These are phyloP conservation scores for Agonopterix heracliana DNA, from an alignment of 2,888 invertebrate genomes.

Conservation along the genomic window DNA sequence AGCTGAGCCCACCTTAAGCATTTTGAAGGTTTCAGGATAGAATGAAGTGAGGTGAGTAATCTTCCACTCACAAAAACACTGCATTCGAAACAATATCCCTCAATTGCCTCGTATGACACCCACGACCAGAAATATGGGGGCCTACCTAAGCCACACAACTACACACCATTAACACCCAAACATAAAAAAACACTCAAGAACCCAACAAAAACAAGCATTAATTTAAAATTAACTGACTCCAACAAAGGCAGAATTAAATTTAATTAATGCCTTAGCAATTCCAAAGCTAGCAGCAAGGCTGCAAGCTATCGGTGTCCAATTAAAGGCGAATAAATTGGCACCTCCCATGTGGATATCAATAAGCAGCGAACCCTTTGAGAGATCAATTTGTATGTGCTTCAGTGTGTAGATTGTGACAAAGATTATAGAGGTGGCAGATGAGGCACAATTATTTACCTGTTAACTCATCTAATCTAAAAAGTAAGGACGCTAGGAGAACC, in stretches of 20 bases:
- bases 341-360: slow-evolving; percentile 59
- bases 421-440: slow-evolving; percentile 17
- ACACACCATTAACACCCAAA: too few relatives aligned
- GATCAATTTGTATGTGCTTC: slow-evolving; percentile 49
- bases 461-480: too few relatives aligned
- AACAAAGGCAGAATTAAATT: slow-evolving; percentile 7
- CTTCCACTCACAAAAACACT: too few relatives aligned
- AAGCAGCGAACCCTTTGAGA: slow-evolving; percentile 38
- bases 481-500: too few relatives aligned
- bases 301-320: slow-evolving; percentile 39
- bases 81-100: too few relatives aligned
- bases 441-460: neutral
- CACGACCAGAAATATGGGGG: too few relatives aligned
- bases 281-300: neutral
- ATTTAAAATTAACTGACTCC: slow-evolving; percentile 8
- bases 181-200: too few relatives aligned
- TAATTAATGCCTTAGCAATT: slow-evolving; percentile 3
- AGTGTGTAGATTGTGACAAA: slow-evolving; percentile 29
- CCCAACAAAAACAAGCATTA: neutral
- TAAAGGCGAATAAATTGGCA: slow-evolving; percentile 50
- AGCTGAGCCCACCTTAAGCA: too few relatives aligned
- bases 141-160: too few relatives aligned
- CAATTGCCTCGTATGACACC: too few relatives aligned
- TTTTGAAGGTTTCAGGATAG: too few relatives aligned
- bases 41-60: too few relatives aligned